These are phyloP conservation scores for Heliconius congener DNA, from an alignment of 1,140 invertebrate genomes.

Conservation along the genomic window DNA sequence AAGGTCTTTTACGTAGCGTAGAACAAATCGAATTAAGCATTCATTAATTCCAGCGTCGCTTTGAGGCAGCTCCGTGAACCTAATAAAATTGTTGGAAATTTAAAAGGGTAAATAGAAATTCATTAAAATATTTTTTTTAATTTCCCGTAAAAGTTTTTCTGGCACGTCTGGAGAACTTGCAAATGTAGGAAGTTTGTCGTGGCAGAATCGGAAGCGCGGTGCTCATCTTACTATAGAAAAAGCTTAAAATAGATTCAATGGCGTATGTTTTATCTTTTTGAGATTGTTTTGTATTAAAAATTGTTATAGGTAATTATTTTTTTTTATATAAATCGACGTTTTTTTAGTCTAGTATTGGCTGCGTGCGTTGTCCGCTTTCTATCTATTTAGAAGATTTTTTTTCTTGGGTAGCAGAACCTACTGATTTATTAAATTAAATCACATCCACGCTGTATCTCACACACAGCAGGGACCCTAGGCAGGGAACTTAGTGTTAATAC, in stretches of 20 bases:
- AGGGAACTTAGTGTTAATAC: too few relatives aligned
- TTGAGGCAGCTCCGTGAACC: conserved; percentile 17
- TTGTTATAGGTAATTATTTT: too few relatives aligned
- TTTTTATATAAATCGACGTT: too few relatives aligned
- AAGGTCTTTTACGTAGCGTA: conserved; percentile 16
- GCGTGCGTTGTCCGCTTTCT: too few relatives aligned
- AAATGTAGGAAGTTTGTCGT: neutral
- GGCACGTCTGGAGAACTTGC: neutral
- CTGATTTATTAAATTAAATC: too few relatives aligned
- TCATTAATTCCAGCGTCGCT: conserved; percentile 25
- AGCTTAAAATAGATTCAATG: neutral
- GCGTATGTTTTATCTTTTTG: neutral
- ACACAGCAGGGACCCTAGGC: too few relatives aligned
- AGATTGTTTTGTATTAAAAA: too few relatives aligned
- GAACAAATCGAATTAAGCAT: conserved; percentile 22
- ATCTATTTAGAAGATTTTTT: too few relatives aligned
- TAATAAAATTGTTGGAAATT: conserved; percentile 13
- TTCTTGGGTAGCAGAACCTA: too few relatives aligned
- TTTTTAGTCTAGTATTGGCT: too few relatives aligned
- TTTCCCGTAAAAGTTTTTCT: neutral
- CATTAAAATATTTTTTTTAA: neutral
- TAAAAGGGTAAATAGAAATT: conserved; percentile 21
- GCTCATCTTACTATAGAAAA: neutral
- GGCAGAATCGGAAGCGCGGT: neutral
- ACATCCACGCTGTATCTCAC: too few relatives aligned